Conservation (phyloP, 2,113 vertebrate species). For the Mionectes macconnelli region DNA sequence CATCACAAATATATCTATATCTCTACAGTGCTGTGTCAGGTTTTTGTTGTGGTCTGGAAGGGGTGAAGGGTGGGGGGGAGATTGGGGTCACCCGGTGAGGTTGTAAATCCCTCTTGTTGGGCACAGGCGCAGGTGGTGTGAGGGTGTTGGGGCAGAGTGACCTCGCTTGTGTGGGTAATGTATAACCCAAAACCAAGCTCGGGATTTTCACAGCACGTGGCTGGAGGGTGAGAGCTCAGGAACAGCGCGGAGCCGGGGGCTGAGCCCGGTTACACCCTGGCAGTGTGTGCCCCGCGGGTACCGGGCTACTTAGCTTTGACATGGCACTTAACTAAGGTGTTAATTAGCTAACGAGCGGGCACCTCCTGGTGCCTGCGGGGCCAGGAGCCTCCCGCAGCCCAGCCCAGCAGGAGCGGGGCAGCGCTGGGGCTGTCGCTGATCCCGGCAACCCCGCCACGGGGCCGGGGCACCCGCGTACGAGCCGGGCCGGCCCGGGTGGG, state of each 20-base stretch:
- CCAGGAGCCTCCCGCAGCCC: neutral
- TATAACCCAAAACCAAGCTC: neutral
- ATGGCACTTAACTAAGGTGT: neutral
- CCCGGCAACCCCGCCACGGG: too few relatives aligned
- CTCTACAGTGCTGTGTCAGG: neutral
- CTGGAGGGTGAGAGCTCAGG: neutral
- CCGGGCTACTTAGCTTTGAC: neutral
- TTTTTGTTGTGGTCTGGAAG: neutral
- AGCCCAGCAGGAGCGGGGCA: neutral
- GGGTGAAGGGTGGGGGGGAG: neutral
- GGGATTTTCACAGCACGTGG: neutral
- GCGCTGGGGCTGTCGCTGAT: neutral
- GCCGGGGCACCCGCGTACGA: neutral
- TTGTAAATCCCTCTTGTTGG: neutral
- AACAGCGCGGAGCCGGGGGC: too few relatives aligned
- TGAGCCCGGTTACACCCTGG: neutral
- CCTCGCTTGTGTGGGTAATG: neutral
- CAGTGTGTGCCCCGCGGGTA: neutral
- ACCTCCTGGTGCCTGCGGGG: neutral
- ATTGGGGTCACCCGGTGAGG: accelerated
- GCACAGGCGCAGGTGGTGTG: accelerated
- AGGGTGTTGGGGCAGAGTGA: neutral
- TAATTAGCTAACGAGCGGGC: neutral
- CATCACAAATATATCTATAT: constrained; percentile 54
- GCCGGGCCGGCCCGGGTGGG: neutral